Conservation (phyloP, 2,113 vertebrate species). For the Saiga tatarica region DNA sequence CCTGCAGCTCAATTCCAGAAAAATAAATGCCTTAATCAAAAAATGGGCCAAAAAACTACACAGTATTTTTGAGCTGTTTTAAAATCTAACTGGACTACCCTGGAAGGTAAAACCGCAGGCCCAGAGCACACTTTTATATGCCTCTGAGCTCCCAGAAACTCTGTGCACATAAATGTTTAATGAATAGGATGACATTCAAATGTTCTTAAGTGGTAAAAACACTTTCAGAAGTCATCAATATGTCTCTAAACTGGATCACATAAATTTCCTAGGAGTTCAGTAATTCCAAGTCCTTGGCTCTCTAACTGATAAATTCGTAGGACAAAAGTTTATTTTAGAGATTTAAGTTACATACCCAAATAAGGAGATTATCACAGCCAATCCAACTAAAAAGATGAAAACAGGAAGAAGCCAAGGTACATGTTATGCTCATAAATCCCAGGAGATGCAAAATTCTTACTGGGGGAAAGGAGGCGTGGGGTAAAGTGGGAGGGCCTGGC, state of each 20-base stretch:
- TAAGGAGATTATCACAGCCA: slow-evolving; percentile 1
- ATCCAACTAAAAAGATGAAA: slow-evolving; percentile 10
- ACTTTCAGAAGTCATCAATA: slow-evolving; percentile 14
- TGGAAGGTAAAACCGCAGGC: neutral
- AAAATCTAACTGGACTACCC: neutral
- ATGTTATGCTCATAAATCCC: neutral
- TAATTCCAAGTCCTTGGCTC: neutral
- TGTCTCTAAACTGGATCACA: neutral
- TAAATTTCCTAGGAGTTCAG: neutral
- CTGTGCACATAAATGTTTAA: slow-evolving; percentile 4
- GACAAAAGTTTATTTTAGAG: slow-evolving; percentile 29
- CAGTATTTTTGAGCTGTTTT: neutral
- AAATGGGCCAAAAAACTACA: too few species aligned
- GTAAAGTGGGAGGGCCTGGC: neutral
- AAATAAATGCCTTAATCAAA: too few species aligned
- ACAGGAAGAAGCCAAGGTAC: neutral
- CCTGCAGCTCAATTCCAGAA: too few species aligned
- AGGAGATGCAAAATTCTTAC: neutral
- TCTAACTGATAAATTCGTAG: neutral
- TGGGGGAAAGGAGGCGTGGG: neutral
- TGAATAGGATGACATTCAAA: neutral
- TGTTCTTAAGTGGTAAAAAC: slow-evolving; percentile 11
- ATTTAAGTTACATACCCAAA: neutral
- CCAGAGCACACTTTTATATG: neutral
- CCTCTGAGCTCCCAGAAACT: neutral